Percentiles rank a stretch among this genome's conserved stretches.
These are phyloP conservation scores for Nannobrachium achirus DNA, from an alignment of 2,113 vertebrate species.

Conservation along the genomic window DNA sequence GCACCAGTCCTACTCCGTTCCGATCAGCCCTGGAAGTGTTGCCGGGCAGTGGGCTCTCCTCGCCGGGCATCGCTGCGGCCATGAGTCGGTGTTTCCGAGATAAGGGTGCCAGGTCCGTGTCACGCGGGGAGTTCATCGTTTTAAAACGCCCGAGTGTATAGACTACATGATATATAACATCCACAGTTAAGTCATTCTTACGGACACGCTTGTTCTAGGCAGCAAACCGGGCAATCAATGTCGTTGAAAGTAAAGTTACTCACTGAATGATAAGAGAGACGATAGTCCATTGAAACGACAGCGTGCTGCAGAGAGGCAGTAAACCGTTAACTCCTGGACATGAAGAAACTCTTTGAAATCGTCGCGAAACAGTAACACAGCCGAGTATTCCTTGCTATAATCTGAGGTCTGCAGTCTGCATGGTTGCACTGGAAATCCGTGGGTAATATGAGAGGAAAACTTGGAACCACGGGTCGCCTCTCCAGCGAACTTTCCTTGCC, in stretches of 20 bases:
- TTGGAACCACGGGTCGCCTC: constrained; percentile 50
- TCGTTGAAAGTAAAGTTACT: constrained; percentile 54
- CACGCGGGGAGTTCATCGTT: constrained; percentile 75
- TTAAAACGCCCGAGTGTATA: constrained; percentile 33
- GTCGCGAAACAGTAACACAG: constrained; percentile 21
- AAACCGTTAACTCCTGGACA: constrained; percentile 43
- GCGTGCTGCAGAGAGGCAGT: constrained; percentile 50
- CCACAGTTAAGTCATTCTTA: constrained; percentile 52
- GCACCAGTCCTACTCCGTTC: constrained; percentile 78
- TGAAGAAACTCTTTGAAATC: constrained; percentile 30
- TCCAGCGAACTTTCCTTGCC: constrained; percentile 74
- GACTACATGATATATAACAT: constrained; percentile 61
- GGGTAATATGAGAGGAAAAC: constrained; percentile 41
- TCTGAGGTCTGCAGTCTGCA: constrained; percentile 35
- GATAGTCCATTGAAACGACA: constrained; percentile 62
- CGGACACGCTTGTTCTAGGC: constrained; percentile 32
- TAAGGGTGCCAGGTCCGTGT: constrained; percentile 77
- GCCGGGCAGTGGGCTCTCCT: constrained; percentile 71
- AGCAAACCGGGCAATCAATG: constrained; percentile 47
- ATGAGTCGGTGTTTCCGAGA: constrained; percentile 92
- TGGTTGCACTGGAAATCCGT: constrained; percentile 46
- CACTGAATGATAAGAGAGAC: constrained; percentile 48
- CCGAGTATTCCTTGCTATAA: constrained; percentile 28
- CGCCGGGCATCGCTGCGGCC: constrained; percentile 82
- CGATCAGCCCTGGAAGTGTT: constrained; percentile 71